Base-by-base conservation (phyloP, 2,113 vertebrate species). In the Forbesichthys papilliferus region DNA sequence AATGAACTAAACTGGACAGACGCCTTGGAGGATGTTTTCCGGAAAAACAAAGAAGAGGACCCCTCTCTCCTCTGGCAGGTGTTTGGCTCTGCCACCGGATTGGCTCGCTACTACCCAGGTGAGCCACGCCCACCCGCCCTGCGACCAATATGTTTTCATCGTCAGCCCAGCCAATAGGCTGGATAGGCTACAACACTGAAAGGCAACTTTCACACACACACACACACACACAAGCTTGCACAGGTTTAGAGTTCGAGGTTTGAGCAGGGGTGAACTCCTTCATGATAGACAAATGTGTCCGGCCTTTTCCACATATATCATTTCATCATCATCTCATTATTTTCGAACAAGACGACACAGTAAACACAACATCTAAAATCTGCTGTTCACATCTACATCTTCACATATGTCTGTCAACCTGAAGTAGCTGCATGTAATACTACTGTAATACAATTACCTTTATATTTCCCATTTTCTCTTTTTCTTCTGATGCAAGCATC, bases 1-100 rank as follows among this genome's bases (percentile, higher is more conserved):
- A 99, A 99, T 76, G 97, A 99, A 69, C 91, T 99, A 11, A 98
- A 96, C 79, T 99, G 97, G 97, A 99, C 97, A 0, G 94, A 93
- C 11, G 95, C 93, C 0, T 80, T 99, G 87, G 96, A 98, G 67
- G 93, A 95, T 0, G 90, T 95, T 13, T 99, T 99, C 90, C 95
- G 93, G 79, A 82, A 90, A 79, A 99, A 99, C 90, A 93, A 94
- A 75, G 94, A 95, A 11, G 95, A 97, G 61, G 96, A 99, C 69
- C 95, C 96, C 7, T 93, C 95, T 0, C 83, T 99, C 20, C 74
- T 98, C 6, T 99, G 97, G 97, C 97, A 99, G 88, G 96, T 97
- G 71, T 99, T 98, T 53, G 97, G 97, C 16, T 98, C 96, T 61
- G 96, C 97, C 53, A 98, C 96, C 0, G 97, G 97, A 75, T 84